Evolutionary conservation across 2,888 invertebrate genomes (phyloP).

Genomic region (Trissolcus brochymenae): DNA sequence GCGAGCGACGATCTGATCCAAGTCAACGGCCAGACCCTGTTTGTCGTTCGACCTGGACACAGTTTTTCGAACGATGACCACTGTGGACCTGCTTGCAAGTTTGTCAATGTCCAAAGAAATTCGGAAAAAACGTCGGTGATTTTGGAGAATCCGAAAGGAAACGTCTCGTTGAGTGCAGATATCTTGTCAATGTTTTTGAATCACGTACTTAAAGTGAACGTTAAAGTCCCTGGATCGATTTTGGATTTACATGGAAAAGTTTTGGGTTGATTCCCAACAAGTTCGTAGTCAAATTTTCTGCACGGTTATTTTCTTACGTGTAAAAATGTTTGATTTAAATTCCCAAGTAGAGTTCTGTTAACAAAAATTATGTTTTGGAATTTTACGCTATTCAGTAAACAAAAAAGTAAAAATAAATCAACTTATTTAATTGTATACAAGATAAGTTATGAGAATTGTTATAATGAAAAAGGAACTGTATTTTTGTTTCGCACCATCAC

Average conservation of each 20-base stretch:
- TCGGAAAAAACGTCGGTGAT: constrained; percentile 79
- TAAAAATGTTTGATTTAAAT: too few species aligned
- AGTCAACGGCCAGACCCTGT: constrained; percentile 66
- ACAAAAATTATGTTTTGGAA: too few species aligned
- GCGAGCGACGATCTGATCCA: constrained; percentile 57
- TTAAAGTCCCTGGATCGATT: constrained; percentile 10
- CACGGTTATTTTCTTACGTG: too few species aligned
- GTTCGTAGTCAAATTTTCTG: too few species aligned
- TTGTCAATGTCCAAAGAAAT: constrained; percentile 80
- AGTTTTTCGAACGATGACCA: constrained; percentile 59
- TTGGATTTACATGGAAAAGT: constrained; percentile 48
- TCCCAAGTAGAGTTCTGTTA: too few species aligned
- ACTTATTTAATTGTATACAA: too few species aligned
- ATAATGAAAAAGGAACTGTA: too few species aligned
- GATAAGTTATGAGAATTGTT: too few species aligned
- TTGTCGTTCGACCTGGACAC: constrained; percentile 67
- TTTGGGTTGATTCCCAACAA: too few species aligned
- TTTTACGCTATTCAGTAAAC: too few species aligned
- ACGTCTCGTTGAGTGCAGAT: constrained; percentile 53
- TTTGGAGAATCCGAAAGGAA: constrained; percentile 83
- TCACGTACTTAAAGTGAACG: constrained; percentile 27
- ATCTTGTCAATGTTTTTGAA: constrained; percentile 55
- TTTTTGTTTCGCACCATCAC: too few species aligned
- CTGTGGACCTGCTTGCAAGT: constrained; percentile 79
- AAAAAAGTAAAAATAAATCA: too few species aligned